Conservation (phyloP, 2,888 invertebrate species). For the Macaria liturata region DNA sequence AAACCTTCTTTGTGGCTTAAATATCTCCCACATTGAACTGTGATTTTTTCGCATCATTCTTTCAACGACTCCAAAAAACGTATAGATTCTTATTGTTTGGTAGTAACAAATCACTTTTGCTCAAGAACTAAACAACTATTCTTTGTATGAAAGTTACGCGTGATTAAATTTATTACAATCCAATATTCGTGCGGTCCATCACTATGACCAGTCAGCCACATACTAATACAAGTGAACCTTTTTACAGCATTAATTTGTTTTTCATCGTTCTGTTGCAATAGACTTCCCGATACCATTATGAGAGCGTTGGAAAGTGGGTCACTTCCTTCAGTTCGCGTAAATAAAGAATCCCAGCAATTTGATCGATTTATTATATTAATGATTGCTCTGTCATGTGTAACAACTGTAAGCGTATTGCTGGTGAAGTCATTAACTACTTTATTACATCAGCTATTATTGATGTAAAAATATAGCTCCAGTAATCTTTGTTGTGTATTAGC, state of each 20-base stretch:
- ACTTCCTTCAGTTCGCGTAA: constrained; percentile 13
- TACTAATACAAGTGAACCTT: constrained; percentile 1
- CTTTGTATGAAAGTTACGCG: too few relatives aligned
- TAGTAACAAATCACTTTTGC: neutral
- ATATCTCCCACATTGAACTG: constrained; percentile 10
- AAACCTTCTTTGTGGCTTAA: constrained; percentile 13
- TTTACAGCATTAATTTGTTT: constrained; percentile 2
- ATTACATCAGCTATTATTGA: too few relatives aligned
- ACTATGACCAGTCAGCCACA: neutral
- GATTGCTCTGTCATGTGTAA: neutral
- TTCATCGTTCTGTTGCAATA: constrained; percentile 7
- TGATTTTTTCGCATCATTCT: constrained; percentile 1
- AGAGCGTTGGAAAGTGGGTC: constrained; percentile 20
- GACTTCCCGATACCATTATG: constrained; percentile 9
- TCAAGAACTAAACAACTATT: too few relatives aligned
- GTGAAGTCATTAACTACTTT: too few relatives aligned
- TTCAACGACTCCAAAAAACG: too few relatives aligned
- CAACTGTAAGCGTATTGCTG: neutral
- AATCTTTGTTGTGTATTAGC: too few relatives aligned
- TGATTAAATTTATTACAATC: neutral
- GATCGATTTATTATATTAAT: constrained; percentile 6
- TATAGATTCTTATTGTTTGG: neutral
- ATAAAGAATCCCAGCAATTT: neutral
- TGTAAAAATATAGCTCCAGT: too few relatives aligned
- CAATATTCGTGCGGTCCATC: neutral